Evolutionary conservation across 1,140 invertebrate genomes (phyloP).

Genomic region (Rhopalosiphum maidis): DNA sequence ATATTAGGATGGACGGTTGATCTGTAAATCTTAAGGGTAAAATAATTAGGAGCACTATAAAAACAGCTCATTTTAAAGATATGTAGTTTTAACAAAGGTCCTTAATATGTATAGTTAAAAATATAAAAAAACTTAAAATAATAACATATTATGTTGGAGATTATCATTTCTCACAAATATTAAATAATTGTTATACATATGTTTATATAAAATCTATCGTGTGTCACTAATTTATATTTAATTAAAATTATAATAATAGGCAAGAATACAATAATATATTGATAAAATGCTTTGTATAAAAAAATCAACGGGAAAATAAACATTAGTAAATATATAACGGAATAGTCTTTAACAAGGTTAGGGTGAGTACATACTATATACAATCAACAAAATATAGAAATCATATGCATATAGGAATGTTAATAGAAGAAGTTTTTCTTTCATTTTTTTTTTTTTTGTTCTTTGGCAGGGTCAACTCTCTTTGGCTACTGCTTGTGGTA

Average conservation of each 20-base stretch:
- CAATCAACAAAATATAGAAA: conserved; percentile 37
- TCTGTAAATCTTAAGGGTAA: conserved; percentile 34
- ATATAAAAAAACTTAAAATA: conserved; percentile 26
- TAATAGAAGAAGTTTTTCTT: neutral
- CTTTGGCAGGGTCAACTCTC: conserved; percentile 40
- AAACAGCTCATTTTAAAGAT: conserved; percentile 45
- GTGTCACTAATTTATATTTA: neutral
- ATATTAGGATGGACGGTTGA: conserved; percentile 35
- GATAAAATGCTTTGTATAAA: conserved; percentile 28
- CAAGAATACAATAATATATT: conserved; percentile 44
- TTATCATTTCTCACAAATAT: neutral
- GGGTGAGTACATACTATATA: conserved; percentile 17
- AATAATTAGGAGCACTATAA: conserved; percentile 51
- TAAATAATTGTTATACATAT: neutral
- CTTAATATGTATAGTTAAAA: conserved; percentile 31
- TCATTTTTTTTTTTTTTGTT: neutral
- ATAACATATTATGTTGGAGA: conserved; percentile 23
- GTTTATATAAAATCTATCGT: conserved; percentile 24
- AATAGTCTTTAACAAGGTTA: conserved; percentile 39
- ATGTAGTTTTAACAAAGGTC: conserved; percentile 44
- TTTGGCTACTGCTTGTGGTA: conserved; percentile 6
- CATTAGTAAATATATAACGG: conserved; percentile 47
- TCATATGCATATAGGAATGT: conserved; percentile 40
- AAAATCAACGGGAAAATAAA: conserved; percentile 51
- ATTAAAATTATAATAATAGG: conserved; percentile 10